These are phyloP conservation scores for Pterostichus madidus DNA, from an alignment of 2,888 invertebrate species.

Conservation along the genomic window DNA sequence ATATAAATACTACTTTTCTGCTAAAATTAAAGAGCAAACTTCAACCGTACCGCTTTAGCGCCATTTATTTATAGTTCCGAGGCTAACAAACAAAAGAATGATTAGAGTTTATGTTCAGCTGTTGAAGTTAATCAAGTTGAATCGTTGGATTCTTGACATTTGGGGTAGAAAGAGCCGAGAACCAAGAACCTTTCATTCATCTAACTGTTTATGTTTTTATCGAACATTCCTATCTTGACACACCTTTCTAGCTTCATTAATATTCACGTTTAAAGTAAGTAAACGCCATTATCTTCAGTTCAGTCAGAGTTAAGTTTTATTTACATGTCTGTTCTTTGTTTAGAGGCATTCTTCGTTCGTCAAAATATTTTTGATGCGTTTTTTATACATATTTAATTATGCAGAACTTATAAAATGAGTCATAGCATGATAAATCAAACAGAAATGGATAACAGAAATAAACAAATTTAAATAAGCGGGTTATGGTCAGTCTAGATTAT, in stretches of 20 bases:
- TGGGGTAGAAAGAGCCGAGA: not conserved
- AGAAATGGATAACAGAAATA: too few species aligned
- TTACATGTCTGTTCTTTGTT: slow-evolving; percentile 18
- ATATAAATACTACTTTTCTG: slow-evolving; percentile 38
- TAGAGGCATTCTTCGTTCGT: not conserved
- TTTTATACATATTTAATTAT: not conserved
- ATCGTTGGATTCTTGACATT: slow-evolving; percentile 17
- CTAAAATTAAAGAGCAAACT: slow-evolving; percentile 9
- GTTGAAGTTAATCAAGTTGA: too few species aligned
- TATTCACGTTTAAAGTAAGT: slow-evolving; percentile 44
- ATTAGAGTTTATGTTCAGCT: not conserved
- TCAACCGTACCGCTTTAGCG: not conserved
- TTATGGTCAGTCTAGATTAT: too few species aligned
- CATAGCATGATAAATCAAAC: not conserved
- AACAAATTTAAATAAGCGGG: too few species aligned
- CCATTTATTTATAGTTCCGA: slow-evolving; percentile 16
- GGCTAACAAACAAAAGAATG: not conserved
- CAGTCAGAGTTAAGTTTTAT: not conserved
- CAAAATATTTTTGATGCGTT: not conserved
- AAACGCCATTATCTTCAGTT: slow-evolving; percentile 24
- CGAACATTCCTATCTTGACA: slow-evolving; percentile 35
- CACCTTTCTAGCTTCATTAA: slow-evolving; percentile 22
- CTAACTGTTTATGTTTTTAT: not conserved
- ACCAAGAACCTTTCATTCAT: slow-evolving; percentile 31
- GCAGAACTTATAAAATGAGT: slow-evolving; percentile 15